Percentiles rank a stretch among this genome's conserved stretches.
phyloP scores from a whole-genome alignment of 2,888 invertebrate genomes.

The Calameuta pallipes region DNA sequence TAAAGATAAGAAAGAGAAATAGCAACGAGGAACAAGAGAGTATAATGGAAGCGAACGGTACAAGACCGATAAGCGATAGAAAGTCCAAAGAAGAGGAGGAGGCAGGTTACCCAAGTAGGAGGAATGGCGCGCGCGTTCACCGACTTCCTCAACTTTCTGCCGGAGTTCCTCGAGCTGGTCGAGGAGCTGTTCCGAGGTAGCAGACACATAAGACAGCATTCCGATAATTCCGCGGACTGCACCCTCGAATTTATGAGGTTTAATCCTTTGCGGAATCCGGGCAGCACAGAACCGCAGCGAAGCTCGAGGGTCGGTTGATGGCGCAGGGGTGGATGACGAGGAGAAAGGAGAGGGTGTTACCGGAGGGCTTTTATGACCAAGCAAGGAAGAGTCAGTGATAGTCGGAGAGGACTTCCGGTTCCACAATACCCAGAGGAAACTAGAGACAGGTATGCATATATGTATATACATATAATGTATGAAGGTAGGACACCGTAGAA shows the following conservation, averaged over 20 bases:
- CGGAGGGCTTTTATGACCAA: not conserved
- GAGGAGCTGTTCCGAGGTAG: not conserved
- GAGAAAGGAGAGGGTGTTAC: not conserved
- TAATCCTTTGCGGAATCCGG: slow-evolving; percentile 50
- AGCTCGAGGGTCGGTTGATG: not conserved
- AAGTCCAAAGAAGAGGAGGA: not conserved
- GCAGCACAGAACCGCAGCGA: not conserved
- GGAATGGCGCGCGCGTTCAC: not conserved
- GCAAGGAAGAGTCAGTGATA: not conserved
- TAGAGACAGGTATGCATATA: not conserved
- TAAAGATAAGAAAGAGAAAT: not conserved
- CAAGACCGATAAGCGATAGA: not conserved
- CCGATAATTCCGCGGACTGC: slow-evolving; percentile 47
- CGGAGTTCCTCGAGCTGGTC: not conserved
- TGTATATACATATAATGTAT: not conserved
- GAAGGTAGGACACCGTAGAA: not conserved
- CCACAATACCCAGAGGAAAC: not conserved
- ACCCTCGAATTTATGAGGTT: slow-evolving; percentile 51
- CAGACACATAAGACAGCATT: slow-evolving; percentile 21
- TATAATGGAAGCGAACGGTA: not conserved
- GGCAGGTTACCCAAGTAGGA: not conserved
- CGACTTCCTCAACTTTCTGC: not conserved
- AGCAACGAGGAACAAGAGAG: not conserved
- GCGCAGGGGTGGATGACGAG: slow-evolving; percentile 1
- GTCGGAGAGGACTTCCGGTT: not conserved